phyloP scores from a whole-genome alignment of 2,888 invertebrate genomes.

The Drosophila pegasa region DNA sequence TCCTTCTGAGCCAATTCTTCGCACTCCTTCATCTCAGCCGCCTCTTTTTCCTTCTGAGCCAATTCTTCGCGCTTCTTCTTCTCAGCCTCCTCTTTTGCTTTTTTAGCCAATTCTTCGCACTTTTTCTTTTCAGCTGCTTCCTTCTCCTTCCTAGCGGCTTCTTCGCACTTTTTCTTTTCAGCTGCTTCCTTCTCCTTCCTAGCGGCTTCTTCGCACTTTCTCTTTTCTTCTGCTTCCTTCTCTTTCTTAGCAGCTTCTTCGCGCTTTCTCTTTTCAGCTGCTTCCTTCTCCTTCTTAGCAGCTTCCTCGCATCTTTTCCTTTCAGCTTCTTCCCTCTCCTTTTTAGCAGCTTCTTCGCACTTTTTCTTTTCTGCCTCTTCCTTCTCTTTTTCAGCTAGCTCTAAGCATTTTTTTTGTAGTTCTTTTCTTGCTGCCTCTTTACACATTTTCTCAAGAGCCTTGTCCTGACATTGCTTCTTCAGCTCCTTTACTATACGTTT shows the following conservation, averaged over 20 bases:
- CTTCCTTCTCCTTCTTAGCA: background rate
- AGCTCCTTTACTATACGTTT: background rate
- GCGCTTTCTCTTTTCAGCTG: background rate
- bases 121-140: constrained; percentile 1
- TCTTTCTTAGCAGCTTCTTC: background rate
- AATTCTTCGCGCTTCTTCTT: background rate
- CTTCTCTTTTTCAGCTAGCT: background rate
- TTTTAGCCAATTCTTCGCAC: background rate
- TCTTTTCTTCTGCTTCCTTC: background rate
- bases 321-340: background rate
- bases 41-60: background rate
- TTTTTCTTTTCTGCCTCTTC: background rate
- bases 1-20: background rate
- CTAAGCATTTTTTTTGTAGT: background rate
- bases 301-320: background rate
- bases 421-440: background rate
- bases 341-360: background rate
- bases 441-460: background rate
- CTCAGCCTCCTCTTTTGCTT: background rate
- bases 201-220: background rate
- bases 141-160: background rate
- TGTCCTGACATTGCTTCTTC: background rate
- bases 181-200: background rate
- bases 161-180: background rate
- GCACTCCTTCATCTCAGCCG: background rate